phyloP scores from a whole-genome alignment of 2,888 invertebrate genomes.

The Escarpia spicata region DNA sequence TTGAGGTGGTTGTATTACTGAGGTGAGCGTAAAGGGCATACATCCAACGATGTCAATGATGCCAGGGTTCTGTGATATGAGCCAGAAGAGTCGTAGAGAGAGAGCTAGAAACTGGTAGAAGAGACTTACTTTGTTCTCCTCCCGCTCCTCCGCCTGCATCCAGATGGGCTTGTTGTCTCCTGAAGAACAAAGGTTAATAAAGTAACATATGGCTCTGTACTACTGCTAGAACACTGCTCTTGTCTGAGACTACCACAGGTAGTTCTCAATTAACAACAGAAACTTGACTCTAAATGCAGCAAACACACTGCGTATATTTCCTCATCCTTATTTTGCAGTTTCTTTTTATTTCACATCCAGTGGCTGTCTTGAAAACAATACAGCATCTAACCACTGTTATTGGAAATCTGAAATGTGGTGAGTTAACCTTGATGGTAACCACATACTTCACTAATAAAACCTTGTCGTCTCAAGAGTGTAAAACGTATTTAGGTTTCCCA shows the following conservation, averaged over 20 bases:
- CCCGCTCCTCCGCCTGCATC: constrained; percentile 98
- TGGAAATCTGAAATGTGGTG: neutral
- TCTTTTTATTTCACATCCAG: neutral
- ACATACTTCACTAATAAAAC: neutral
- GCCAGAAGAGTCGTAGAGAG: neutral
- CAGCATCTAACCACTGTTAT: neutral
- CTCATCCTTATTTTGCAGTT: neutral
- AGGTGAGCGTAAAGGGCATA: neutral
- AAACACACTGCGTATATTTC: neutral
- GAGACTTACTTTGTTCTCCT: constrained; percentile 82
- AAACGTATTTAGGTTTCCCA: neutral
- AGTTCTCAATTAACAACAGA: neutral
- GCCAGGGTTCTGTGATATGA: neutral
- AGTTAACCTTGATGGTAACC: neutral
- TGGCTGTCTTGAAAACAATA: neutral
- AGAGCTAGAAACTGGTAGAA: neutral
- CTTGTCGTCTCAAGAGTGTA: neutral
- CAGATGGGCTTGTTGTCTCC: constrained; percentile 95
- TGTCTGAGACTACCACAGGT: neutral
- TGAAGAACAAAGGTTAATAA: constrained; percentile 56
- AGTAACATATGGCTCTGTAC: neutral
- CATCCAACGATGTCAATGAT: neutral
- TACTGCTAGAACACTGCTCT: constrained; percentile 17
- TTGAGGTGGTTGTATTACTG: too few relatives aligned
- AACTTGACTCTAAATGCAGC: neutral